phyloP scores from a whole-genome alignment of 1,140 invertebrate genomes.

The Tachypleus tridentatus region DNA sequence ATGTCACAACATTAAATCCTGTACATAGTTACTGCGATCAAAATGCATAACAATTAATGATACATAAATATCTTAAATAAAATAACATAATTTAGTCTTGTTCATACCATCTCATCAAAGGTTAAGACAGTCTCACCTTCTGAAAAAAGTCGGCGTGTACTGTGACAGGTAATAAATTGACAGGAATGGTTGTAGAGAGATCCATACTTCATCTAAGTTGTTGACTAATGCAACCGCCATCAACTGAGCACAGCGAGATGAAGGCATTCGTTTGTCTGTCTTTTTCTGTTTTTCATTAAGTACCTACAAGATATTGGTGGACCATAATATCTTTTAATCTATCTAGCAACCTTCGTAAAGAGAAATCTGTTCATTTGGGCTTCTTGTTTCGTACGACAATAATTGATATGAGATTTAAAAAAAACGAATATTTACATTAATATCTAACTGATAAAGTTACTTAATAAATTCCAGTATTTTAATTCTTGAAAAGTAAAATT shows the following conservation, averaged over 20 bases:
- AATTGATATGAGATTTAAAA: slow-evolving; percentile 1
- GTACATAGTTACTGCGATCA: too few species aligned
- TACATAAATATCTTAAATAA: too few species aligned
- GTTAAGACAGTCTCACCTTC: slow-evolving; percentile 2
- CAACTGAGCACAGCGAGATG: slow-evolving; percentile 56
- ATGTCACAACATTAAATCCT: too few species aligned
- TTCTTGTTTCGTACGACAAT: too few species aligned
- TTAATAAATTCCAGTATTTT: background rate
- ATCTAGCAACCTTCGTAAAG: background rate
- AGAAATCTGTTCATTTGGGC: background rate
- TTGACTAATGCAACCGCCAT: slow-evolving; percentile 63
- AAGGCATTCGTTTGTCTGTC: slow-evolving; percentile 48
- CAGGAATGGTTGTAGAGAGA: slow-evolving; percentile 49
- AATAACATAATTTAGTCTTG: too few species aligned
- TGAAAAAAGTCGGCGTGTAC: slow-evolving; percentile 44
- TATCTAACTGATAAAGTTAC: background rate
- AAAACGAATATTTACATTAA: slow-evolving; percentile 3
- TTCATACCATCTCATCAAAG: too few species aligned
- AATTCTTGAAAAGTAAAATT: too few species aligned
- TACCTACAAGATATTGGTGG: background rate
- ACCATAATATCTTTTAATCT: too few species aligned
- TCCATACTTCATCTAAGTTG: slow-evolving; percentile 61
- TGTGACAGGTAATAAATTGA: slow-evolving; percentile 46
- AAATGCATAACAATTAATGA: too few species aligned
- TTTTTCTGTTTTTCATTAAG: slow-evolving; percentile 6